A percentile compares a stretch with the other conserved stretches of the same genome.
Conservation (phyloP, 2,113 vertebrate species). For the Ahaetulla prasina region DNA sequence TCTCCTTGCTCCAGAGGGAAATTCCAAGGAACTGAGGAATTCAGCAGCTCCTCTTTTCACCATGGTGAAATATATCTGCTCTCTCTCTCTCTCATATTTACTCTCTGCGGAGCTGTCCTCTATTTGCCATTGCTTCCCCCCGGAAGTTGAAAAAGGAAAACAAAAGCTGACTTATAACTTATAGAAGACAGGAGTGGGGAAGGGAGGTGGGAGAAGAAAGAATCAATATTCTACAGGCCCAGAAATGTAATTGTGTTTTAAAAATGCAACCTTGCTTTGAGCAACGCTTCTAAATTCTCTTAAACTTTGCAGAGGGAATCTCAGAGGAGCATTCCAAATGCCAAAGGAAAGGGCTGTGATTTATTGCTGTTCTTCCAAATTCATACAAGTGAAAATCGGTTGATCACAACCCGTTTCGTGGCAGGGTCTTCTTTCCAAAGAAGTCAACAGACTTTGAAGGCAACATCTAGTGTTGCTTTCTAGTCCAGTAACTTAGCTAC, state of each 20-base stretch:
- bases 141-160: not conserved
- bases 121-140: not conserved
- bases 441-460: fast-evolving
- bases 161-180: not conserved
- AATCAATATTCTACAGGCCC: not conserved
- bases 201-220: not conserved
- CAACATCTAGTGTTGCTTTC: not conserved
- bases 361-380: not conserved
- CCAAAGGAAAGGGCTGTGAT: not conserved
- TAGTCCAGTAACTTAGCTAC: not conserved
- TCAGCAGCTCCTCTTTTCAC: not conserved
- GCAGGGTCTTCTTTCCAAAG: not conserved
- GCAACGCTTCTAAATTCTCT: constrained; percentile 19
- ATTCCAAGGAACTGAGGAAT: not conserved
- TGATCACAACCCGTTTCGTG: not conserved
- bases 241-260: constrained; percentile 28
- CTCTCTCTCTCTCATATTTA: too few species aligned
- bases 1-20: not conserved
- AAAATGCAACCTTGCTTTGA: not conserved
- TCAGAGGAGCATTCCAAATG: not conserved
- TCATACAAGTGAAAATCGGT: not conserved
- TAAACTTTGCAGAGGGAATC: not conserved
- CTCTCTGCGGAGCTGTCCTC: not conserved
- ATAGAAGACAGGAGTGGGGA: not conserved
- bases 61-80: too few species aligned